Percentiles rank a stretch among this genome's conserved stretches.
These are phyloP conservation scores for Synanceia verrucosa DNA, from an alignment of 2,797 vertebrate species.

Conservation along the genomic window DNA sequence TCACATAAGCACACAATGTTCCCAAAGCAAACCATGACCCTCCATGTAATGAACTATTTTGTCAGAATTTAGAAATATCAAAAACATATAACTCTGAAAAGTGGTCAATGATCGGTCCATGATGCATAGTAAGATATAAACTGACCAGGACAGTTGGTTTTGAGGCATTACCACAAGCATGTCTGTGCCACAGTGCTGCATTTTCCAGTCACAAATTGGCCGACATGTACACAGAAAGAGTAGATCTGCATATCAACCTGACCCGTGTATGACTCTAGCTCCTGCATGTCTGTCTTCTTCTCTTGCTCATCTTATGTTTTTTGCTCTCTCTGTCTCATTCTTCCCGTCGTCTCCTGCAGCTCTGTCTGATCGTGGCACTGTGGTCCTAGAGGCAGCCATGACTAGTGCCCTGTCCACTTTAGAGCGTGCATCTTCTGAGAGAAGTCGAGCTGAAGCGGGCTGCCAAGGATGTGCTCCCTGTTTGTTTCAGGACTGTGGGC, in stretches of 20 bases:
- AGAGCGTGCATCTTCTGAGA: conserved; percentile 80
- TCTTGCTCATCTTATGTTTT: not conserved
- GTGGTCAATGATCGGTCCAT: not conserved
- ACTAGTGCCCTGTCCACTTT: conserved; percentile 85
- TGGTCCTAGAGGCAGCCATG: conserved; percentile 90
- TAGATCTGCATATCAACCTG: not conserved
- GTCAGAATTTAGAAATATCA: conserved; percentile 3
- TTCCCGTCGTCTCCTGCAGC: conserved; percentile 71
- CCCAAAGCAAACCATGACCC: conserved; percentile 24
- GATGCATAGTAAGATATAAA: not conserved
- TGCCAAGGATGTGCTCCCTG: conserved; percentile 86
- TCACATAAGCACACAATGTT: conserved; percentile 41
- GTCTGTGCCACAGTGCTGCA: not conserved
- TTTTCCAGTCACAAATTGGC: not conserved
- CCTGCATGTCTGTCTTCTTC: not conserved
- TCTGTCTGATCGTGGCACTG: conserved; percentile 90
- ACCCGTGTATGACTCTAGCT: not conserved
- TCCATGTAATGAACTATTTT: conserved; percentile 10
- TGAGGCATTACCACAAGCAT: not conserved
- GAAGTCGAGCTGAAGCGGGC: conserved; percentile 72
- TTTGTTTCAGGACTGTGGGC: conserved; percentile 88
- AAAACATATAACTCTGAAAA: not conserved
- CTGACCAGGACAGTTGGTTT: not conserved
- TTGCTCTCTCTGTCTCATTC: not conserved
- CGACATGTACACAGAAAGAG: not conserved